Evolutionary conservation across 2,888 invertebrate species (phyloP).

Genomic region (Eupithecia tripunctaria): DNA sequence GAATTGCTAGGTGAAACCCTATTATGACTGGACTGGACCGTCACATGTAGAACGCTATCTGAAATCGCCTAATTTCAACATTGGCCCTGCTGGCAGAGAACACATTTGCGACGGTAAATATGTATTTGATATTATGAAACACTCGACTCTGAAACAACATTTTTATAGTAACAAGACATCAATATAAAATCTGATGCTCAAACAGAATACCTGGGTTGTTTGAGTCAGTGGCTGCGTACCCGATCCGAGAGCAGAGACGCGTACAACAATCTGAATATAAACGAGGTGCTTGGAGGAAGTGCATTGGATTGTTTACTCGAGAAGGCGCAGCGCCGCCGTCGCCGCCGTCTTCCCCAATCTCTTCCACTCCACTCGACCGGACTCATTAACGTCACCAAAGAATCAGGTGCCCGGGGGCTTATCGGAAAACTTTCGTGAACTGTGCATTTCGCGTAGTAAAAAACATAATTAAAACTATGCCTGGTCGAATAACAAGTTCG

Average conservation of each 20-base stretch:
- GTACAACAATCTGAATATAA: conserved; percentile 69
- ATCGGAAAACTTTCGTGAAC: conserved; percentile 26
- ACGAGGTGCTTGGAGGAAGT: conserved; percentile 58
- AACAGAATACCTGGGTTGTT: conserved; percentile 42
- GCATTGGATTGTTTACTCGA: conserved; percentile 57
- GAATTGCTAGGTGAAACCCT: no score
- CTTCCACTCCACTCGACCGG: conserved; percentile 44
- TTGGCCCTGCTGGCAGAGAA: neutral
- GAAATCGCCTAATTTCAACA: neutral
- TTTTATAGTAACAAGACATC: conserved; percentile 31
- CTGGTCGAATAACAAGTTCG: conserved; percentile 20
- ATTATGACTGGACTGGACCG: no score
- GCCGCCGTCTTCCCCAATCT: conserved; percentile 24
- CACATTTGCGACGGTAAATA: conserved; percentile 13
- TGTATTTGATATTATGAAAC: conserved; percentile 15
- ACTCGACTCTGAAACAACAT: conserved; percentile 22
- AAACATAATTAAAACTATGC: conserved; percentile 23
- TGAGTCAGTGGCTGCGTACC: conserved; percentile 46
- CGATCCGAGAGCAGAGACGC: conserved; percentile 47
- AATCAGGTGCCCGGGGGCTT: conserved; percentile 21
- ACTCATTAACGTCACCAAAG: conserved; percentile 42
- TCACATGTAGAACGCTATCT: neutral
- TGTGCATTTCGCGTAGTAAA: conserved; percentile 13
- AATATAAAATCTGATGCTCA: conserved; percentile 45
- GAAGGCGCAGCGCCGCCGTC: conserved; percentile 21